phyloP scores from a whole-genome alignment of 2,113 vertebrate species.

The Candoia aspera region DNA sequence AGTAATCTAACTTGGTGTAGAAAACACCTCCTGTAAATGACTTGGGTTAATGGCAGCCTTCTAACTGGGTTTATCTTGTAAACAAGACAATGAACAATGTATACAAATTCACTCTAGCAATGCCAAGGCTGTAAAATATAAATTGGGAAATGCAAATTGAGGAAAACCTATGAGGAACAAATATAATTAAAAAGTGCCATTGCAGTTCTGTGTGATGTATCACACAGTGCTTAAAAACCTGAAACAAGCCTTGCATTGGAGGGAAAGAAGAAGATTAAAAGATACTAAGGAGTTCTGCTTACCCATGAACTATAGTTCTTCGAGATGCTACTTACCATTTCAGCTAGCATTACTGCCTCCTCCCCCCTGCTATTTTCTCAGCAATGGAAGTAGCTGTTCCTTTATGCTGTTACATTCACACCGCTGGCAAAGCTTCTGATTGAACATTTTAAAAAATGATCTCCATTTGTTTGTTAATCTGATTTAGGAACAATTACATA shows the following conservation, averaged over 20 bases:
- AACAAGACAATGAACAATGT: slow-evolving; percentile 36
- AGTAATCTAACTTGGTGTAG: slow-evolving; percentile 52
- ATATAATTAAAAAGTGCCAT: slow-evolving; percentile 32
- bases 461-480: not conserved
- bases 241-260: not conserved
- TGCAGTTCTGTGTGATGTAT: not conserved
- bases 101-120: slow-evolving; percentile 32
- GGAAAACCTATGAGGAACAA: slow-evolving; percentile 1
- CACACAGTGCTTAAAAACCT: not conserved
- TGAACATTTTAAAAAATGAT: not conserved
- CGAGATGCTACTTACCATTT: not conserved
- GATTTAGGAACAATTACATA: not conserved
- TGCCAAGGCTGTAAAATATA: slow-evolving; percentile 28
- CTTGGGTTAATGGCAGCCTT: slow-evolving; percentile 39
- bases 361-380: not conserved
- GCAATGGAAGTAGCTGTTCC: not conserved
- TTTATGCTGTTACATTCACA: not conserved
- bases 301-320: not conserved
- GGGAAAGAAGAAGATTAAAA: not conserved
- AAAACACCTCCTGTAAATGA: slow-evolving; percentile 58
- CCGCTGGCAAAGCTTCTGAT: not conserved
- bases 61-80: slow-evolving; percentile 48
- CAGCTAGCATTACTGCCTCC: not conserved
- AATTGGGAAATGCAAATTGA: slow-evolving; percentile 38
- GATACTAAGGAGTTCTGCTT: not conserved